Base-by-base conservation (phyloP, 2,113 vertebrate genomes). In the Cygnus atratus region DNA sequence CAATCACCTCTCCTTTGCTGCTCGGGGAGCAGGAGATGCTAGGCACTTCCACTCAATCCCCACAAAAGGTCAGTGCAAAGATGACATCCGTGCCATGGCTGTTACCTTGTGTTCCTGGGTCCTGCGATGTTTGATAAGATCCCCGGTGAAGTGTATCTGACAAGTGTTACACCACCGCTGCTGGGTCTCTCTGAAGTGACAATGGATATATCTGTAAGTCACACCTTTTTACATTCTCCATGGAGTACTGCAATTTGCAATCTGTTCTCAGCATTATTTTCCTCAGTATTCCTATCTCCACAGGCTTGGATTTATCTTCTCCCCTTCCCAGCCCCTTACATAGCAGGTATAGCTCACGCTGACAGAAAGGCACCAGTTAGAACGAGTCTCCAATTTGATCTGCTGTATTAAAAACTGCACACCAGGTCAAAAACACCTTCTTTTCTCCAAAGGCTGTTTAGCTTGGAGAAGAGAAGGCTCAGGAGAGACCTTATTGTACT, bases 81-180 rank as follows among this genome's bases (percentile, higher is more conserved):
- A n/a, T 37, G 3, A 77, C 76, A 46, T 29, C 52, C 66, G 52
- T 0, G 6, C 61, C 44, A 2, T 3, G 62, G 55, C 44, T 68
- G n/a, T 68, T 96, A 99, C 99, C 98, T 99, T 99, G 98, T 99
- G 99, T 35, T 98, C 98, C 55, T 97, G 98, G 0, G 98, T 99
- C 96, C 98, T 98, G 59, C 99, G 98, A 70, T 99, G 99, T 83
- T 98, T 95, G 93, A 99, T 98, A 75, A 99, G 97, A 87, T 99
- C 99, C 55, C 98, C 98, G 17, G 92, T 95, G 96, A 99, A 99
- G 96, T 99, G 98, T 58, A 97, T 94, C 98, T 99, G 99, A 92
- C 99, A 99, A 54, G 98, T 98, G 93, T 99, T 98, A 71, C 99
- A 99, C 99, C 99, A 99, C 52, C 98, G 98, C 84, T 96, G 98